phyloP scores from a whole-genome alignment of 2,888 invertebrate genomes.

The Eupithecia subumbrata region DNA sequence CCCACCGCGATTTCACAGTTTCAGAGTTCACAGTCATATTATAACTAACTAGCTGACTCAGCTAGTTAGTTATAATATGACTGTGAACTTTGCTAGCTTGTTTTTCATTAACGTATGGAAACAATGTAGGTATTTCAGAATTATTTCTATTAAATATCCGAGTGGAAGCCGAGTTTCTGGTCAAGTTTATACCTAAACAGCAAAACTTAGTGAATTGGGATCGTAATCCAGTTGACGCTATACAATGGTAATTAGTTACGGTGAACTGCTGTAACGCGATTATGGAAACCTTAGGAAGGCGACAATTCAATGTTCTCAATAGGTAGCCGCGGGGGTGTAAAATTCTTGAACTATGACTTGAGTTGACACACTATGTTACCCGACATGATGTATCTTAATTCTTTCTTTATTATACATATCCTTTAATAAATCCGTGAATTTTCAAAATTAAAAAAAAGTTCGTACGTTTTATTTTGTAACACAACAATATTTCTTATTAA shows the following conservation, averaged over 20 bases:
- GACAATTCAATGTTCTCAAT: slow-evolving; percentile 31
- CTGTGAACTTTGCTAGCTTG: not conserved
- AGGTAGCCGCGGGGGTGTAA: not conserved
- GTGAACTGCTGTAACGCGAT: slow-evolving; percentile 31
- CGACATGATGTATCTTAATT: not conserved
- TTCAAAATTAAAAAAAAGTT: too few species aligned
- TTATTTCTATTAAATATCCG: too few species aligned
- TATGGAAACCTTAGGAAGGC: slow-evolving; percentile 31
- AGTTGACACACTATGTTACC: not conserved
- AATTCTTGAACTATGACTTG: not conserved
- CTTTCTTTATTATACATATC: too few species aligned
- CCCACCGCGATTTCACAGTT: too few species aligned
- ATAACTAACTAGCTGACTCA: too few species aligned
- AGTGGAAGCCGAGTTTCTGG: not conserved
- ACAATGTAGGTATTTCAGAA: too few species aligned
- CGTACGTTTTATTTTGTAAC: too few species aligned
- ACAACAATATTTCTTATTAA: too few species aligned
- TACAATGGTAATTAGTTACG: slow-evolving; percentile 23
- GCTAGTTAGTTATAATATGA: too few species aligned
- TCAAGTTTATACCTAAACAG: not conserved
- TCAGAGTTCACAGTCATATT: too few species aligned
- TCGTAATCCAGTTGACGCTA: slow-evolving; percentile 5
- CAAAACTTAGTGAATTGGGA: slow-evolving; percentile 8
- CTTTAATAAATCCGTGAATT: too few species aligned
- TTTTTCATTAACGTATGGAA: too few species aligned